Conservation (phyloP, 2,113 vertebrate genomes). For the Sphaerodactylus townsendi region DNA sequence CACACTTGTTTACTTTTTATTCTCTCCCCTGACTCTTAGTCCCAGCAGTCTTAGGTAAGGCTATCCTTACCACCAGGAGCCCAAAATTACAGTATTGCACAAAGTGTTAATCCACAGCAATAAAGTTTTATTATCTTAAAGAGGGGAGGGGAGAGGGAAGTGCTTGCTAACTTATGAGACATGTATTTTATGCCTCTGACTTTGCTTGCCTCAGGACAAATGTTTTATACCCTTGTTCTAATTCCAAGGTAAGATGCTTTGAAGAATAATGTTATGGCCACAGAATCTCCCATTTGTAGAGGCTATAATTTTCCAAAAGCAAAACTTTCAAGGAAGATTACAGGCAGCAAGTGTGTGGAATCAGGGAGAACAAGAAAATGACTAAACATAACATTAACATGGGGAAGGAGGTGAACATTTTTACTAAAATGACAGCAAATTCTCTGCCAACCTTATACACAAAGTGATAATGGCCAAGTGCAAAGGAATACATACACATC, state of each 20-base stretch:
- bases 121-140: slow-evolving; percentile 7
- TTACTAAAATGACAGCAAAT: not conserved
- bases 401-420: not conserved
- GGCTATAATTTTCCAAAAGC: slow-evolving; percentile 9
- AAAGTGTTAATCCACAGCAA: not conserved
- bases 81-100: not conserved
- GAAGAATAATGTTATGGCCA: not conserved
- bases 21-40: too few relatives aligned
- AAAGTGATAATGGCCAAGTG: not conserved
- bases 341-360: not conserved
- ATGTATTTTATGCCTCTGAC: not conserved
- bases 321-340: not conserved
- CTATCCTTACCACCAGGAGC: too few relatives aligned
- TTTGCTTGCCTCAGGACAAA: slow-evolving; percentile 6
- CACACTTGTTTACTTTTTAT: too few relatives aligned
- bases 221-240: slow-evolving; percentile 25
- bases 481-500: slow-evolving; percentile 34
- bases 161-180: not conserved
- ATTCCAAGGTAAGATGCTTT: not conserved
- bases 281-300: not conserved
- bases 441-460: not conserved
- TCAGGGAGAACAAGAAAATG: not conserved
- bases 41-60: too few relatives aligned
- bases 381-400: not conserved
- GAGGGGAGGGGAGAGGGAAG: not conserved